These are phyloP conservation scores for Gavia stellata DNA, from an alignment of 2,113 vertebrate genomes.

Conservation along the genomic window DNA sequence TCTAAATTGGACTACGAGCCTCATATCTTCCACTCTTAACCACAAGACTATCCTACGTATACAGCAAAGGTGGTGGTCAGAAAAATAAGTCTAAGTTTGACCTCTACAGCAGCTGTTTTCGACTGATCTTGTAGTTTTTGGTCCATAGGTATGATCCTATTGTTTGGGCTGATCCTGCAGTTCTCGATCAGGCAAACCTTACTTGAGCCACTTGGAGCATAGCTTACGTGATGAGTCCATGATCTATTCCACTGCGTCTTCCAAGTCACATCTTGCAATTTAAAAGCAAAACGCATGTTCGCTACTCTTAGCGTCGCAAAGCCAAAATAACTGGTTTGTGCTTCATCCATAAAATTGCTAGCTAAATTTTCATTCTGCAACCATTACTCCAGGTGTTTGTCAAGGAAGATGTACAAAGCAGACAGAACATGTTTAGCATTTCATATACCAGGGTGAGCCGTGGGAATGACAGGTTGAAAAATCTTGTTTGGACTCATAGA, in stretches of 20 bases:
- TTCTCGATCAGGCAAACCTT: not conserved
- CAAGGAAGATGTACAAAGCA: slow-evolving; percentile 25
- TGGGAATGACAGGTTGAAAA: slow-evolving; percentile 17
- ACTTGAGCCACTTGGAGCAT: not conserved
- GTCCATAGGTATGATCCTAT: not conserved
- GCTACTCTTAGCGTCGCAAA: not conserved
- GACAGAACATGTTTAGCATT: slow-evolving; percentile 12
- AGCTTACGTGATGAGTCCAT: not conserved
- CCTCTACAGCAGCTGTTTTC: not conserved
- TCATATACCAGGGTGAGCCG: not conserved
- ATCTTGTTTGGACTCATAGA: slow-evolving; percentile 40
- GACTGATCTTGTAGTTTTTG: not conserved
- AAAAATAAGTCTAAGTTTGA: not conserved
- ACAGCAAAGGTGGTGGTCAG: not conserved
- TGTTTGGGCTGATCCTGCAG: not conserved
- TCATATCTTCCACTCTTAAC: not conserved
- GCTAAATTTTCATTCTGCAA: not conserved
- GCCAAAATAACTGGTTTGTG: not conserved
- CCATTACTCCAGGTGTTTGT: slow-evolving; percentile 38
- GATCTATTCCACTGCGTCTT: not conserved
- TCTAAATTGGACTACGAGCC: not conserved
- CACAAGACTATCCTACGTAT: fast-evolving
- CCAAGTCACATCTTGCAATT: not conserved
- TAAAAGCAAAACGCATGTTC: not conserved
- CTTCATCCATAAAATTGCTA: slow-evolving; percentile 11